A percentile compares a stretch with the other conserved stretches of the same genome.
phyloP scores from a whole-genome alignment of 2,888 invertebrate species.

The Acheta domesticus region DNA sequence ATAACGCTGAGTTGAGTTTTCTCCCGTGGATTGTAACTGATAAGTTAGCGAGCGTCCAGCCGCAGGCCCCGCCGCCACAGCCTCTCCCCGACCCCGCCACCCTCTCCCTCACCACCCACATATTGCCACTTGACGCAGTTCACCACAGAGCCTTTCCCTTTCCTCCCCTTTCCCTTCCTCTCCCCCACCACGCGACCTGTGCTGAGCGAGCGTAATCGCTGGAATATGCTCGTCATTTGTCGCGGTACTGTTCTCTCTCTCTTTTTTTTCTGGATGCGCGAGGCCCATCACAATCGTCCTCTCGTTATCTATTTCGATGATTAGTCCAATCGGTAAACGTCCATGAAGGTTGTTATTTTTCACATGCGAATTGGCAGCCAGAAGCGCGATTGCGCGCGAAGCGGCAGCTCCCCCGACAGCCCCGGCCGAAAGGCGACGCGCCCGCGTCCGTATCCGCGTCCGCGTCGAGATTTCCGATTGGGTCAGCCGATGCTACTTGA shows the following conservation, averaged over 20 bases:
- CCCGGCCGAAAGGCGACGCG: too few relatives aligned
- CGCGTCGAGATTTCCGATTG: neutral
- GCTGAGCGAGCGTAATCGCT: neutral
- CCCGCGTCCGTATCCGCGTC: neutral
- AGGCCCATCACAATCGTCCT: neutral
- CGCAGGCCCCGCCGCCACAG: too few relatives aligned
- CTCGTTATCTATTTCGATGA: neutral
- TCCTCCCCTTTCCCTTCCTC: neutral
- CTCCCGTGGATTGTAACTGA: neutral
- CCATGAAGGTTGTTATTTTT: conserved; percentile 2
- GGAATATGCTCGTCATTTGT: neutral
- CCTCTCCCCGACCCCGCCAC: too few relatives aligned
- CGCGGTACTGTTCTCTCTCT: neutral
- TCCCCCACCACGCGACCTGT: neutral
- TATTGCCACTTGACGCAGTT: too few relatives aligned
- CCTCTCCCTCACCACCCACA: too few relatives aligned
- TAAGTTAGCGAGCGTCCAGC: neutral
- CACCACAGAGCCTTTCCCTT: too few relatives aligned
- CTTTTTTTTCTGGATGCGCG: neutral
- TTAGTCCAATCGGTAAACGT: conserved; percentile 1
- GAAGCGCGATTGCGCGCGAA: neutral
- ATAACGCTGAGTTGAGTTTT: conserved; percentile 18
- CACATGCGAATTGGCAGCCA: neutral
- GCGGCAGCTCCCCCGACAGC: neutral
- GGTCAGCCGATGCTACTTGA: neutral